Percentiles rank a stretch among this genome's conserved stretches.
Evolutionary conservation across 2,113 vertebrate species (phyloP).

Genomic region (Xenus cinereus): DNA sequence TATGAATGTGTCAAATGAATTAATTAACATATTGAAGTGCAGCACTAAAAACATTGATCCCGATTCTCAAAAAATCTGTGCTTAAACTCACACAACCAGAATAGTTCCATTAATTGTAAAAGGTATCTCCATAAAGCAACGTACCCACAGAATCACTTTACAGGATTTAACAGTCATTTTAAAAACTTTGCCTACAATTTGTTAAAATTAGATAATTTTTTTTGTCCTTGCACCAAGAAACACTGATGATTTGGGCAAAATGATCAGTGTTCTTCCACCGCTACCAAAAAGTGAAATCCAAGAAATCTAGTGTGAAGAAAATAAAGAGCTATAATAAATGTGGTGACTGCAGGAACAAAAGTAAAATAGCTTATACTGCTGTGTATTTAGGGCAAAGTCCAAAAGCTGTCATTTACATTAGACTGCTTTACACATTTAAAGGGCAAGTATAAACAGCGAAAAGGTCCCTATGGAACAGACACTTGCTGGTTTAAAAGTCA

Average conservation of each 20-base stretch:
- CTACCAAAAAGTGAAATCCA: not conserved
- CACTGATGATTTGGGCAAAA: not conserved
- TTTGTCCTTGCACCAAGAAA: not conserved
- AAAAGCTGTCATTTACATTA: not conserved
- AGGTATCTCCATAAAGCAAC: not conserved
- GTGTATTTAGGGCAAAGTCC: not conserved
- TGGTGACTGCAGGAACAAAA: not conserved
- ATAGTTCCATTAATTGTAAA: not conserved
- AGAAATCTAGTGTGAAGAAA: not conserved
- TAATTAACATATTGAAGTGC: not conserved
- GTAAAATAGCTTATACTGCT: not conserved
- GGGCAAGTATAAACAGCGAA: not conserved
- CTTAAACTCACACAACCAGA: not conserved
- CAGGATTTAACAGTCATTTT: not conserved
- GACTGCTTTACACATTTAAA: not conserved
- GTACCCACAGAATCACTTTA: not conserved
- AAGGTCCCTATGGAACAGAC: not conserved
- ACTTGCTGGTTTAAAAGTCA: not conserved
- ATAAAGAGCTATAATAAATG: not conserved
- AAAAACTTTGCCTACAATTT: not conserved
- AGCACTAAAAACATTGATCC: not conserved
- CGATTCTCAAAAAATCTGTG: not conserved
- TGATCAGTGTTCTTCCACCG: not conserved
- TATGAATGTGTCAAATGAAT: not conserved
- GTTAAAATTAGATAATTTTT: not conserved